Conservation (phyloP, 2,113 vertebrate genomes). For the Vireo altiloquus region DNA sequence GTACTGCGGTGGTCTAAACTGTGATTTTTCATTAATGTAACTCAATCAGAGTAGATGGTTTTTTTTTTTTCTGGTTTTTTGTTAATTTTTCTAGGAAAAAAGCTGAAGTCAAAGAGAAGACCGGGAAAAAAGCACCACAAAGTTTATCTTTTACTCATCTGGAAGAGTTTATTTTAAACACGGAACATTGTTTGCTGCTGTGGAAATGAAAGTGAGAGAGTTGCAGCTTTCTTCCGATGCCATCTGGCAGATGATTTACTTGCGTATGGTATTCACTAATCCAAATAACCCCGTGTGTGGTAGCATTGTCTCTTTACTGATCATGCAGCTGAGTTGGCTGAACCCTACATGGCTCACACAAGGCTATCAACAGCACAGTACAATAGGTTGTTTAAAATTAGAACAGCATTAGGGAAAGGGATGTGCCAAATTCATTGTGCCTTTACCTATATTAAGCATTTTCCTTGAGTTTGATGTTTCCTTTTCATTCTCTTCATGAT, state of each 20-base stretch:
- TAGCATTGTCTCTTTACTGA: conserved; percentile 68
- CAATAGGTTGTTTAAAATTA: conserved; percentile 54
- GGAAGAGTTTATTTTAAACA: conserved; percentile 86
- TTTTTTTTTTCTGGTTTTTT: neutral
- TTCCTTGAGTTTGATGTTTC: neutral
- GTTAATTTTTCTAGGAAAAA: neutral
- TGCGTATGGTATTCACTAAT: conserved; percentile 75
- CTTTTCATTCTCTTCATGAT: neutral
- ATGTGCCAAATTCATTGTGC: neutral
- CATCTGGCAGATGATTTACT: conserved; percentile 80
- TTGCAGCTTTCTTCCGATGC: conserved; percentile 74
- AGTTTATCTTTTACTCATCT: conserved; percentile 84
- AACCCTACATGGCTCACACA: conserved; percentile 67
- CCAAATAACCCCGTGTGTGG: conserved; percentile 76
- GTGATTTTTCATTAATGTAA: conserved; percentile 63
- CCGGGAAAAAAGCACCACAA: conserved; percentile 65
- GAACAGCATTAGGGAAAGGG: neutral
- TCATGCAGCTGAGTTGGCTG: conserved; percentile 70
- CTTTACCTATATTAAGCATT: conserved; percentile 18
- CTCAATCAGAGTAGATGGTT: conserved; percentile 32
- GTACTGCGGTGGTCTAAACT: conserved; percentile 63
- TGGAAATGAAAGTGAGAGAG: conserved; percentile 79
- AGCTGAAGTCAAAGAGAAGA: conserved; percentile 60
- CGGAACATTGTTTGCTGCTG: conserved; percentile 77
- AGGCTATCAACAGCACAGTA: conserved; percentile 56